A percentile compares a stretch with the other conserved stretches of the same genome.
phyloP scores from a whole-genome alignment of 2,888 invertebrate species.

The Onthophagus sagittarius region DNA sequence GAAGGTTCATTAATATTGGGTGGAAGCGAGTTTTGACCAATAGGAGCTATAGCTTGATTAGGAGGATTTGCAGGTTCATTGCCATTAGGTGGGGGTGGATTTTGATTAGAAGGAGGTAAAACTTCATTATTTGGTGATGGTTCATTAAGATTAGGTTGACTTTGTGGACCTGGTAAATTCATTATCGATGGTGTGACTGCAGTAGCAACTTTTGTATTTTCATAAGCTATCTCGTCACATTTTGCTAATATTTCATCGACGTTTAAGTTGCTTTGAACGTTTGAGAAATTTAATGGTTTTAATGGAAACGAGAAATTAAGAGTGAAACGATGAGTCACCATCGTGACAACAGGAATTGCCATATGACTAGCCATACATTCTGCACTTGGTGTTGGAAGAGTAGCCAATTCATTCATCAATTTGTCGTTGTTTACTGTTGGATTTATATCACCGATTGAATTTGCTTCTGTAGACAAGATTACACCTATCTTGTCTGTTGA shows the following conservation, averaged over 20 bases:
- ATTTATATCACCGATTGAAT: neutral
- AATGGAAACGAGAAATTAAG: neutral
- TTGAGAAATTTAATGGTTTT: neutral
- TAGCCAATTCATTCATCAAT: neutral
- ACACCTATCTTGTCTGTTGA: no score
- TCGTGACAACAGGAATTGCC: neutral
- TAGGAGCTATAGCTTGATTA: no score
- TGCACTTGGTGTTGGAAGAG: neutral
- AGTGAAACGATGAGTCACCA: neutral
- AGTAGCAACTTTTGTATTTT: neutral
- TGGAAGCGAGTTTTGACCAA: no score
- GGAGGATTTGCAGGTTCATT: no score
- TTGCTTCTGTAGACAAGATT: no score
- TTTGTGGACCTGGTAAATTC: neutral
- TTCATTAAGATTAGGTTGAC: neutral
- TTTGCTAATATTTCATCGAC: neutral
- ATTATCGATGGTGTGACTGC: neutral
- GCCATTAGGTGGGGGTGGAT: no score
- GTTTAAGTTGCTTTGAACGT: neutral
- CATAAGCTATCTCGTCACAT: neutral
- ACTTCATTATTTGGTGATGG: no score
- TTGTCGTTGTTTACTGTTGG: neutral
- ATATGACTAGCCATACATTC: neutral
- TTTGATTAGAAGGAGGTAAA: no score
- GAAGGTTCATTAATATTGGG: no score